Base-by-base conservation (phyloP, 1,140 invertebrate genomes). In the Mesaphorura yosii region DNA sequence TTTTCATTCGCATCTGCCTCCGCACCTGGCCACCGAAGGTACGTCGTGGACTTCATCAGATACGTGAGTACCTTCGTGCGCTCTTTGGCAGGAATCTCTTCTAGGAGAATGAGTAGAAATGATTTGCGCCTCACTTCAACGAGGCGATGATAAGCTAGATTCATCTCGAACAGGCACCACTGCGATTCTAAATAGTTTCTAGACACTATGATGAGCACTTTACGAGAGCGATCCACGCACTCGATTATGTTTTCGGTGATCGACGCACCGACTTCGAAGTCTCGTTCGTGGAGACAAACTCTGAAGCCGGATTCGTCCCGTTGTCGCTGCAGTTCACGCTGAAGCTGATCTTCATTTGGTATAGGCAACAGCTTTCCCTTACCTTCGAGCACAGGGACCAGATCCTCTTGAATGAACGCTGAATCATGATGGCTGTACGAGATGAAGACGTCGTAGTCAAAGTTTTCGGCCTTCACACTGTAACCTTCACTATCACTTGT, bases 91-190 rank as follows among this genome's bases (percentile, higher is more conserved):
- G 78, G 78, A 58, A 80, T 78, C 41, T 79, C 74, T 66, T 80
- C 78, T 38, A 80, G 65, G 14, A 80, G 71, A 2, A 80, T 71
- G 2, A 80, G 59, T 7, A 78, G 73, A 14, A 80, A 67, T 46
- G 78, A 72, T 55, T 78, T 76, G 40, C 76, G 67, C 51, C 74
- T 71, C 0, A 74, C 74, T 64, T 80, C 78, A 51, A 79, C 65
- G 2, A 79, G 68, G 48, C 77, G 70, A 64, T 78, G 76, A 58
- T 80, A 78, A 0, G 78, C 78, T 29, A 80, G 62, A 65, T 79
- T 76, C 75, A 79, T 77, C 66, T 80, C 78, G 59, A 78, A 80
- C 49, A 78, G 74, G 66, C 78, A 80, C 78, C 78, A 80, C 42
- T 78, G 76, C 44, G 76, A 78, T 0, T 73, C 63, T 7, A 80